Base-by-base conservation (phyloP, 2,797 vertebrate species). In the Pygocentrus nattereri region DNA sequence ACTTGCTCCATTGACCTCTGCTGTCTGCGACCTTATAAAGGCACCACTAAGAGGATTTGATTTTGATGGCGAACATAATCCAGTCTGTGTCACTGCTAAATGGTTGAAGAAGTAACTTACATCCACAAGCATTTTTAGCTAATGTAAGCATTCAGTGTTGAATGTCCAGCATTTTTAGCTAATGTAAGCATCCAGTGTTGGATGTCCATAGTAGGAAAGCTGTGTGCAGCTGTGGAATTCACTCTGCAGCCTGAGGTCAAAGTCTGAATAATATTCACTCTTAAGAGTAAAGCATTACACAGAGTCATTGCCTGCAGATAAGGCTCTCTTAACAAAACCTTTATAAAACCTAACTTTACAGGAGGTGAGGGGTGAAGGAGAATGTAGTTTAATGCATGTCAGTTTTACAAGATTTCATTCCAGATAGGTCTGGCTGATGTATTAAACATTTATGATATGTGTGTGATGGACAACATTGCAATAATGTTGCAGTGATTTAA, bases 1-100 rank as follows among this genome's bases (percentile, higher is more conserved):
- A 74, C 30, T 58, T 52, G 7, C 31, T 58, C 71, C 56, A 30
- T 8, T 58, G 71, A 74, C 71, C 71, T 58, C 50, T 41, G 31
- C 52, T 58, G 52, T 58, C 31, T 38, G 31, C 21, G 21, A 41
- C 52, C 54, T 56, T 74, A 58, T 38, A 74, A 74, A 74, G 27
- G 71, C 71, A 56, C 71, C 71, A 41, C 52, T 74, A 74, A 74
- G 52, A 74, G 71, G 71, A 74, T 74, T 74, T 74, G 41, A 58
- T 74, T 54, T 19, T 21, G 52, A 23, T 31, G 54, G n/a, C 52
- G 12, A 38, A 58, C 52, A 74, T 74, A 74, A 74, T 74, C 71
- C 71, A 58, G 71, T 74, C 31, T 23, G 15, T 54, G 71, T 56
- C 21, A 7, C 71, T 38, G 52, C 34, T 74, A 74, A 74, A 74